Evolutionary conservation across 2,797 vertebrate genomes (phyloP).

Genomic region (Takifugu rubripes): DNA sequence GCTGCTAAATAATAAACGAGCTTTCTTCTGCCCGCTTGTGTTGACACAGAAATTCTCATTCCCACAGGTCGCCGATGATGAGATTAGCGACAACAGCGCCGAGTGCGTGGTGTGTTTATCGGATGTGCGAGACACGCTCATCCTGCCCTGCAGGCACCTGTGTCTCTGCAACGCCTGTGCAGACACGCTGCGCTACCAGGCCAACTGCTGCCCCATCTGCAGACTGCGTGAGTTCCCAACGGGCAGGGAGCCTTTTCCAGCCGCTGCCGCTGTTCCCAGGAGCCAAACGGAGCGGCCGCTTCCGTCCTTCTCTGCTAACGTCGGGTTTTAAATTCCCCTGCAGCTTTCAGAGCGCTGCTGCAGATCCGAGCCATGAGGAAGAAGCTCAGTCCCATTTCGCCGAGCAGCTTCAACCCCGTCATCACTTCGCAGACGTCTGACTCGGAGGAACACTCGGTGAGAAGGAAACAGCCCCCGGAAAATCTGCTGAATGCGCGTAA

Average conservation of each 20-base stretch:
- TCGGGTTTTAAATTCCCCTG: neutral
- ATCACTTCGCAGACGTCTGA: constrained; percentile 93
- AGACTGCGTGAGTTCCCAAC: constrained; percentile 83
- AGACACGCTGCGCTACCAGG: constrained; percentile 94
- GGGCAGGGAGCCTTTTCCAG: rapidly evolving
- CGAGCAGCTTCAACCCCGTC: constrained; percentile 89
- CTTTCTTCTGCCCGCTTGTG: neutral
- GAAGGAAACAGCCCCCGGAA: neutral
- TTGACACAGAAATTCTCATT: neutral
- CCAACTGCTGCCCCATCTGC: constrained; percentile 98
- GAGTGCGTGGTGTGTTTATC: constrained; percentile 98
- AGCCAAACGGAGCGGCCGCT: neutral
- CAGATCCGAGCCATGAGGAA: constrained; percentile 98
- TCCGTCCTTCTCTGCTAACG: neutral
- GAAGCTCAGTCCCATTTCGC: constrained; percentile 88
- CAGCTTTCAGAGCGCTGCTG: constrained; percentile 95
- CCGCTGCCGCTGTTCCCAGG: neutral
- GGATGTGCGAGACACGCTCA: constrained; percentile 93
- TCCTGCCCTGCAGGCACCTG: constrained; percentile 93
- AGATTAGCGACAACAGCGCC: constrained; percentile 96
- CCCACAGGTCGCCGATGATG: constrained; percentile 87
- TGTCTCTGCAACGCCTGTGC: constrained; percentile 94
- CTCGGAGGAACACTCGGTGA: constrained; percentile 94
- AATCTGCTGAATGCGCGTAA: neutral
- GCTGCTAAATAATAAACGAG: neutral